Base-by-base conservation (phyloP, 92 coral and sea anemone genomes). In the Epizoanthus rinbou region DNA sequence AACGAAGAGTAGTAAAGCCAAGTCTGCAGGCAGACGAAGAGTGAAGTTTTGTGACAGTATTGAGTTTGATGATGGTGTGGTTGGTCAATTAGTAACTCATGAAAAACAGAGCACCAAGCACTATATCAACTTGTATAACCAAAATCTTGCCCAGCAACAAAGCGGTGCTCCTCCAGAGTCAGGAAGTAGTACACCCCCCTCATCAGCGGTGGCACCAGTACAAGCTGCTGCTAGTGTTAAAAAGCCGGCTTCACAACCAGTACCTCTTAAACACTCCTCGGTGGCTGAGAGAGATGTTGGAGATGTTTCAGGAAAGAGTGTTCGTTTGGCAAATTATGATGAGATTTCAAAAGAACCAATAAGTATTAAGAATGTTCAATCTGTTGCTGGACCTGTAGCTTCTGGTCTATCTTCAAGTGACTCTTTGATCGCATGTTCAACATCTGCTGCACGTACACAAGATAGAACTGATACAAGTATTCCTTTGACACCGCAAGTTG, bases 1-100 rank as follows among this genome's bases (percentile, higher is more conserved):
- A 10, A 72, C 82, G 45, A 94, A 90, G 65, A 80, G 57, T 15
- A 87, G 84, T 57, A 75, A 43, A 43, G 72, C 72, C 18, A 91
- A 85, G 75, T 93, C 95, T 15, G 90, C 93, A 56, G 80, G 89
- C 11, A 88, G 92, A 19, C 89, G 95, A 62, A 91, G 91, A 6
- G 99, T 97, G 35, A 96, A 98, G 13, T 97, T 97, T 66, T 88
- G 91, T 68, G 99, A 97, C 84, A 97, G 93, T 83, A 95, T 97
- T 13, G 94, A 90, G 60, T 97, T 94, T 92, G 95, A 93, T 67
- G 99, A 97, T 84, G 98, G 99, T 16, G 90, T 97, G 60, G 92
- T 94, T 52, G 99, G 99, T 23, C 92, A 92, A 78, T 83, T 93
- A 62, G 98, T 91, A 15, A 93, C 98, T 10, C 86, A 87, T 28